Evolutionary conservation across 2,113 vertebrate genomes (phyloP), one percentile per base, ranked within the genome.

Genomic region (Tetrax tetrax): DNA sequence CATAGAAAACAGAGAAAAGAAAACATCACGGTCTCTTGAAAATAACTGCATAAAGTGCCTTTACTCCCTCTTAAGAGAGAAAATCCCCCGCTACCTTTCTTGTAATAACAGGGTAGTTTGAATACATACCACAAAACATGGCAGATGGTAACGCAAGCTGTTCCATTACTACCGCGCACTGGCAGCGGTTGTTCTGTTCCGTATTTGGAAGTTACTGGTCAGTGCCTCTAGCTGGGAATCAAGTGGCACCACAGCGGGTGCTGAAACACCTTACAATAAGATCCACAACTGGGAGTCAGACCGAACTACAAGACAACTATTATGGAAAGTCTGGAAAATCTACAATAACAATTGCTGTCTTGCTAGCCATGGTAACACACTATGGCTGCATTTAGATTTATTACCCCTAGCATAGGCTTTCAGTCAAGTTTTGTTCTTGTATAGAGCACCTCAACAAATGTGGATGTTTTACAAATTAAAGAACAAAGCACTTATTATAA

Each of bases 231-330:
- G 4, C 0, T 18, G 33, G 50, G 33, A 77, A 81, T 23, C 68
- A 45, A 48, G 31, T 7, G 25, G 7, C 7, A 5, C 15, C 15
- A 41, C 0, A 37, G 33, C 9, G 2, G 15, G 16, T 56, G 33
- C 41, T 85, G 61, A 61, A 61, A 75, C 7, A 3, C 41, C 37
- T 4, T 20, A 53, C 15, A 35, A 5, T 1, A 37, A 37, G 41
- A 63, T 45, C 4, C 43, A 54, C n/a, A 33, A 14, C 0, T 16
- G 6, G 68, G 13, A 57, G 17, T 7, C 29, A 56, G 28, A 16
- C 7, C 2, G 5, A 64, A 5, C 11, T 28, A 15, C 28, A 64
- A 23, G 33, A 65, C 4, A 79, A 13, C 14, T 20, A 25, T 7
- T 9, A 16, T 2, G 7, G 9, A 9, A 63, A 76, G 6, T 7